Evolutionary conservation across 92 coral and sea anemone species (phyloP).

Genomic region (Porites divaricata): DNA sequence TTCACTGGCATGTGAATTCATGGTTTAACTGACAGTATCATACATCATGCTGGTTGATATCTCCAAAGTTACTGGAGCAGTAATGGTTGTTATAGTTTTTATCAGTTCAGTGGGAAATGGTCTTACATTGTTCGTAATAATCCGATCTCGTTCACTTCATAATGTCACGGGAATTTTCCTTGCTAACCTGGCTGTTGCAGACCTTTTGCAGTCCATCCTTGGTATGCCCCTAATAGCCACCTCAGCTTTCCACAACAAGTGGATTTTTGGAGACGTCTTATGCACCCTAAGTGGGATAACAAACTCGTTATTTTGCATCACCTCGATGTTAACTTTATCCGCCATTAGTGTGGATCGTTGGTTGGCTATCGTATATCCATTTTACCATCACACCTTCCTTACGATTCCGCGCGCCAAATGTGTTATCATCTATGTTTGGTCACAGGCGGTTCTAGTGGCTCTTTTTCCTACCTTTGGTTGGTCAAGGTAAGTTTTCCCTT

Average conservation of each 20-base stretch:
- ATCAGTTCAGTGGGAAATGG: slow-evolving; percentile 42
- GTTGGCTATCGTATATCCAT: slow-evolving; percentile 44
- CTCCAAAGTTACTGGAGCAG: slow-evolving; percentile 1
- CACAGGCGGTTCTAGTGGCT: slow-evolving; percentile 40
- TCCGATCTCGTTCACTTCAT: slow-evolving; percentile 32
- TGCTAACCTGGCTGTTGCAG: slow-evolving; percentile 56
- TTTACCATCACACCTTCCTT: slow-evolving; percentile 29
- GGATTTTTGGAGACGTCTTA: slow-evolving; percentile 38
- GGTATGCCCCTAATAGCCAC: slow-evolving; percentile 47
- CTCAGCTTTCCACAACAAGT: slow-evolving; percentile 38
- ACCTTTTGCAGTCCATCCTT: slow-evolving; percentile 38
- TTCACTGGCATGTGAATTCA: neutral
- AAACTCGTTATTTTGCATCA: slow-evolving; percentile 56
- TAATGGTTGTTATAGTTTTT: slow-evolving; percentile 1
- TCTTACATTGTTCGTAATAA: slow-evolving; percentile 39
- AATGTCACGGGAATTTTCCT: slow-evolving; percentile 46
- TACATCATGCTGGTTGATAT: slow-evolving; percentile 1
- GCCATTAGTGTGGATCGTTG: slow-evolving; percentile 54
- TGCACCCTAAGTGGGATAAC: slow-evolving; percentile 40
- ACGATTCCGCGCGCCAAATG: slow-evolving; percentile 14
- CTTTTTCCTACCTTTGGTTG: slow-evolving; percentile 59
- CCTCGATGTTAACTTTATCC: slow-evolving; percentile 55
- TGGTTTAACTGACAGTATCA: neutral
- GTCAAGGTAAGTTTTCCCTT: slow-evolving; percentile 40
- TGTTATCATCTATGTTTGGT: slow-evolving; percentile 40